Conservation (phyloP, 1,140 invertebrate species). For the Eumeta japonica region DNA sequence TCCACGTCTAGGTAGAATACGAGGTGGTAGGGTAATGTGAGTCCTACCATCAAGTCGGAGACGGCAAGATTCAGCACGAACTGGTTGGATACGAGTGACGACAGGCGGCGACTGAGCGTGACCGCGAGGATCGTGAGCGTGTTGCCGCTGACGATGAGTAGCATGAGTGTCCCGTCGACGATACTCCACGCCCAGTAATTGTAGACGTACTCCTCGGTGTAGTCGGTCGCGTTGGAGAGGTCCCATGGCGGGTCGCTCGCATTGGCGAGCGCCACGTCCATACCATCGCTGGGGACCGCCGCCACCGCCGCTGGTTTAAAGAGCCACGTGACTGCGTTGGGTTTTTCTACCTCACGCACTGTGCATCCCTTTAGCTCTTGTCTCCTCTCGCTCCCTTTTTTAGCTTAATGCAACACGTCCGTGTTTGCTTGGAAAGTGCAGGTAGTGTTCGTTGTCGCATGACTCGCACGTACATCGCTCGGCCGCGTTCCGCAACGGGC, state of each 20-base stretch:
- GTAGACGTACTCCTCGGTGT: conserved; percentile 26
- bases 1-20: conserved; percentile 65
- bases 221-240: conserved; percentile 23
- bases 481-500: too few relatives aligned
- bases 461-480: too few relatives aligned
- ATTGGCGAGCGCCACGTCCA: conserved; percentile 45
- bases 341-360: too few relatives aligned
- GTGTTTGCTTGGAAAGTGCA: too few relatives aligned
- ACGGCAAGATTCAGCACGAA: conserved; percentile 73
- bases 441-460: too few relatives aligned
- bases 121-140: conserved; percentile 71
- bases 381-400: too few relatives aligned
- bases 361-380: too few relatives aligned
- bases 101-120: conserved; percentile 63
- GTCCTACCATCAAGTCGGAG: conserved; percentile 71
- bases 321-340: too few relatives aligned
- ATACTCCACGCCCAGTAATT: conserved; percentile 61
- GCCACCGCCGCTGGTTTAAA: too few relatives aligned
- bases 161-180: conserved; percentile 63
- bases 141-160: conserved; percentile 68
- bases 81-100: conserved; percentile 66
- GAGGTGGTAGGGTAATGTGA: conserved; percentile 72
- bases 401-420: too few relatives aligned
- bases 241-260: conserved; percentile 27
- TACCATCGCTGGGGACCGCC: conserved; percentile 48